phyloP scores from a whole-genome alignment of 1,140 invertebrate genomes.

The Tetraneura akinire region DNA sequence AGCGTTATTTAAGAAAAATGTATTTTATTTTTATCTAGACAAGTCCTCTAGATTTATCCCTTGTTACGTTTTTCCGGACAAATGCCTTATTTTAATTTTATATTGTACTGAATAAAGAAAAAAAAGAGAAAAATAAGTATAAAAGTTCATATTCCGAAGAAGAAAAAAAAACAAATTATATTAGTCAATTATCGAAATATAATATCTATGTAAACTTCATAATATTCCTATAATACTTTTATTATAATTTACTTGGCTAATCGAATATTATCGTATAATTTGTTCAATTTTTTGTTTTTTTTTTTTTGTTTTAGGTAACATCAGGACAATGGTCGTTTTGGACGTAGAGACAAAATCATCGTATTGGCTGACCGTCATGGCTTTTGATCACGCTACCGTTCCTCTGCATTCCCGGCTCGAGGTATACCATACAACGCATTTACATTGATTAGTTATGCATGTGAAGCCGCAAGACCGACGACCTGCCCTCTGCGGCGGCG shows the following conservation, averaged over 20 bases:
- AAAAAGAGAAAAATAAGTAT: too few species aligned
- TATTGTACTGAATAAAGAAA: too few species aligned
- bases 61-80: background rate
- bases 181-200: too few species aligned
- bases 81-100: conserved; percentile 8
- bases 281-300: background rate
- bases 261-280: background rate
- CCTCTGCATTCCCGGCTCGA: conserved; percentile 79
- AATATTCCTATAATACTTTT: too few species aligned
- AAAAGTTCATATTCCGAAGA: too few species aligned
- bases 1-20: background rate
- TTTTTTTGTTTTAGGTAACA: conserved; percentile 70
- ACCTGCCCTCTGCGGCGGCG: background rate
- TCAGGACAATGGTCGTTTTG: conserved; percentile 78
- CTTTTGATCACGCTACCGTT: conserved; percentile 85
- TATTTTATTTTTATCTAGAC: conserved; percentile 10
- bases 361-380: conserved; percentile 93
- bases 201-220: too few species aligned
- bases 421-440: conserved; percentile 61
- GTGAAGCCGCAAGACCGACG: too few species aligned
- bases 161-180: too few species aligned
- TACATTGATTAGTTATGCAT: conserved; percentile 10
- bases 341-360: conserved; percentile 84
- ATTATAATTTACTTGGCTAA: background rate
- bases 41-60: conserved; percentile 5